Base-by-base conservation (phyloP, 2,888 invertebrate genomes). In the Meloe dianella region DNA sequence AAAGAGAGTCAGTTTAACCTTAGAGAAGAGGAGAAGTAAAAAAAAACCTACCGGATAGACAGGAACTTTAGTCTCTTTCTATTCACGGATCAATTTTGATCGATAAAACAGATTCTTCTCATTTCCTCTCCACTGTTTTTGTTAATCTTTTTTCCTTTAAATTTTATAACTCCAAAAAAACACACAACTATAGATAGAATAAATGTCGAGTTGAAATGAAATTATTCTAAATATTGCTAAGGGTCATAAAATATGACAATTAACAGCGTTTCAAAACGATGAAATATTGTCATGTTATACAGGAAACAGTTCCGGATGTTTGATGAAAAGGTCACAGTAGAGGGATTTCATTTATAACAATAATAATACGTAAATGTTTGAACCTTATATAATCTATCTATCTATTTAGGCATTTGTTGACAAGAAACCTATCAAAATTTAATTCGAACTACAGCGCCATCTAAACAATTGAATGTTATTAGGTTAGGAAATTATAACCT, bases 161-260 rank as follows among this genome's bases (percentile, higher is more conserved):
- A n/a, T n/a, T n/a, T n/a, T n/a, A n/a, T n/a, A n/a, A n/a, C n/a
- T n/a, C n/a, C n/a, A n/a, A 32, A 9, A 32, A 32, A 5, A 32
- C 3, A 9, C 32, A 32, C 7, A 32, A 32, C 7, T 9, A 32
- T 27, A 4, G 27, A 27, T 3, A 4, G 2, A 27, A 27, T 27
- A 27, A 27, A 27, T 2, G 27, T 27, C 5, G 32, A 10, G 32
- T 9, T 32, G 32, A 66, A 72, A 72, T 72, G 70, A 66, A 72
- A 72, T 72, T 70, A 72, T 69, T 70, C n/a, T 66, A 69, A 70
- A 72, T 70, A 70, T 68, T 69, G 68, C 7, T n/a, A n/a, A 47
- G 54, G 67, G 64, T 65, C 70, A 60, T 72, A 72, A n/a, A 72
- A 70, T 72, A 72, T 63, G 70, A 69, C 67, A 64, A 72, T 72